Conservation (phyloP, 2,888 invertebrate species). For the Cantharis flavilabris region DNA sequence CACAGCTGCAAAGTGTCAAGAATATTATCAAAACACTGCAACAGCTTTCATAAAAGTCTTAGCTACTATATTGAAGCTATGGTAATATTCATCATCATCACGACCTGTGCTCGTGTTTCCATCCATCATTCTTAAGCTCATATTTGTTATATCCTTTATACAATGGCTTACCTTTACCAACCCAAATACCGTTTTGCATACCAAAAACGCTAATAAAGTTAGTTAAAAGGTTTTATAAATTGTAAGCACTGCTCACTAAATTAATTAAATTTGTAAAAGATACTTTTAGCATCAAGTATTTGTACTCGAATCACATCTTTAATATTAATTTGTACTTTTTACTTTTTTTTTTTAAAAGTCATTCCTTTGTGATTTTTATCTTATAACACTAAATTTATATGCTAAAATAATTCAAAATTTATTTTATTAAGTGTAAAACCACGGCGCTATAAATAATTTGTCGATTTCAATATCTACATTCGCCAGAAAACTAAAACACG, state of each 20-base stretch:
- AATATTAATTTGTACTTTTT: background rate
- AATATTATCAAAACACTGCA: slow-evolving; percentile 12
- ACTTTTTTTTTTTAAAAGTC: background rate
- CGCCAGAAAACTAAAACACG: slow-evolving; percentile 8
- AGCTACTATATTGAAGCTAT: slow-evolving; percentile 16
- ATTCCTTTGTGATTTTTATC: background rate
- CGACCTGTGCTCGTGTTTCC: slow-evolving; percentile 20
- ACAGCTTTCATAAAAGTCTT: slow-evolving; percentile 6
- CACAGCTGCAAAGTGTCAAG: slow-evolving; percentile 11
- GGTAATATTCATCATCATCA: slow-evolving; percentile 19
- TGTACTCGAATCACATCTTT: background rate
- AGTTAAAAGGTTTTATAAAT: background rate
- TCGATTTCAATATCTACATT: slow-evolving; percentile 10
- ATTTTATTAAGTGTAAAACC: background rate
- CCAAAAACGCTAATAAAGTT: slow-evolving; percentile 16
- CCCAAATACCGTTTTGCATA: slow-evolving; percentile 20
- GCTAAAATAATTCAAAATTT: background rate
- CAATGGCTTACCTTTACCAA: slow-evolving; percentile 10
- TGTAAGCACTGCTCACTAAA: background rate
- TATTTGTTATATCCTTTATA: slow-evolving; percentile 19
- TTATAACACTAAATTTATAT: background rate
- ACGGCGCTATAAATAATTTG: slow-evolving; percentile 2
- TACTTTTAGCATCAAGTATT: background rate
- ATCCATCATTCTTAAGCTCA: slow-evolving; percentile 18
- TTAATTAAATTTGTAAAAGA: background rate